A percentile compares a stretch with the other conserved stretches of the same genome.
Evolutionary conservation across 2,888 invertebrate genomes (phyloP).

Genomic region (Scotopteryx bipunctaria): DNA sequence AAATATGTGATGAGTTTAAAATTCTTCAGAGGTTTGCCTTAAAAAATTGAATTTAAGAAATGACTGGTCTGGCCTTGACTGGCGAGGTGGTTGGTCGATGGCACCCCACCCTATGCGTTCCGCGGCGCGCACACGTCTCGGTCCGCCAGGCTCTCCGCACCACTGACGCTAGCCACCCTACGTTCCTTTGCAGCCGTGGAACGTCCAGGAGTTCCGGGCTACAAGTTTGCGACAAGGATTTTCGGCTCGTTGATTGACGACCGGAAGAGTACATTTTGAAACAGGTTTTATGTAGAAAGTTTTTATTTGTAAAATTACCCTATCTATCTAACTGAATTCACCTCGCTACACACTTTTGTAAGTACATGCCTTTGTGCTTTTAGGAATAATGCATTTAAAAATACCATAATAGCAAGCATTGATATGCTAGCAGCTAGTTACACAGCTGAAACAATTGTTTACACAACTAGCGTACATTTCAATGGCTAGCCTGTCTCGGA

Average conservation of each 20-base stretch:
- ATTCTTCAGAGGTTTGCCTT: too few species aligned
- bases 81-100: conserved; percentile 43
- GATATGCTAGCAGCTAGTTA: conserved; percentile 41
- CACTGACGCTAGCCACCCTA: conserved; percentile 51
- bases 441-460: conserved; percentile 73
- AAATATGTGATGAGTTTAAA: too few species aligned
- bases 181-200: conserved; percentile 26
- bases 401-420: conserved; percentile 7
- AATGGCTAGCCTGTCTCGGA: conserved; percentile 58
- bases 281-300: conserved; percentile 2
- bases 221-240: conserved; percentile 41
- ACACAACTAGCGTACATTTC: conserved; percentile 59
- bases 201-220: conserved; percentile 38
- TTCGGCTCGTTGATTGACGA: conserved; percentile 45
- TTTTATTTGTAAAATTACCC: too few species aligned
- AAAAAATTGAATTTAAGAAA: too few species aligned
- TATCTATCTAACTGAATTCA: too few species aligned
- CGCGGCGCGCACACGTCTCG: conserved; percentile 60
- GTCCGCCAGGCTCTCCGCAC: conserved; percentile 54
- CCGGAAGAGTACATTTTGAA: conserved; percentile 26
- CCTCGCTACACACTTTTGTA: too few species aligned
- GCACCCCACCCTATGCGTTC: conserved; percentile 60
- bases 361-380: not conserved
- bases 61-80: conserved; percentile 42
- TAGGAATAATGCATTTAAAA: not conserved